Evolutionary conservation across 2,113 vertebrate genomes (phyloP).

Genomic region (Chloroceryle aenea): DNA sequence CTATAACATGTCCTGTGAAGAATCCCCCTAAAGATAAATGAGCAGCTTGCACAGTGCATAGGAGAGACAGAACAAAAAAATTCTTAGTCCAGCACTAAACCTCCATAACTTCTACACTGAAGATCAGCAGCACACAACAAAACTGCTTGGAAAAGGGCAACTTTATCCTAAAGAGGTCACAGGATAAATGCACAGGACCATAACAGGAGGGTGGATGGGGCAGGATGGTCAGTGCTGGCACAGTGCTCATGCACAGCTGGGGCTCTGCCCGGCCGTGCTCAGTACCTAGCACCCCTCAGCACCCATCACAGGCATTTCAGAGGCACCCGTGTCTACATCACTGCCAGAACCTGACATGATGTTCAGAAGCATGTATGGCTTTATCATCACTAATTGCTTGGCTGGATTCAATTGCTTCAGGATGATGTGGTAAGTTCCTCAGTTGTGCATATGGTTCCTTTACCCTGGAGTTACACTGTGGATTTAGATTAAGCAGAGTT

Average conservation of each 20-base stretch:
- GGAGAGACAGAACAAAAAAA: background rate
- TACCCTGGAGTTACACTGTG: background rate
- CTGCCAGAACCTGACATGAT: background rate
- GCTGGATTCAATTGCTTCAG: background rate
- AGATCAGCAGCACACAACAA: background rate
- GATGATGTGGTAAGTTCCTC: background rate
- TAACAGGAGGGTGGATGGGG: background rate
- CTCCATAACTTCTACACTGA: background rate
- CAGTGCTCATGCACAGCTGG: rapidly evolving
- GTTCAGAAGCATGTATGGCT: background rate
- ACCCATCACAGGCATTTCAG: rapidly evolving
- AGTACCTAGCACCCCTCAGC: background rate
- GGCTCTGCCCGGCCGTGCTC: rapidly evolving
- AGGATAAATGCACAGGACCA: rapidly evolving
- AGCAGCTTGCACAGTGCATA: background rate
- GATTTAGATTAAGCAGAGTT: background rate
- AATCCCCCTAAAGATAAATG: background rate
- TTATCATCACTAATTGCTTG: background rate
- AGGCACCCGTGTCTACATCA: background rate
- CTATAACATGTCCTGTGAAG: background rate
- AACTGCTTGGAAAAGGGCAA: background rate
- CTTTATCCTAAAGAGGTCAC: background rate
- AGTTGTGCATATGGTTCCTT: background rate
- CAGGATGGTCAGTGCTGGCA: background rate
- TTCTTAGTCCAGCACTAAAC: background rate